Evolutionary conservation across 2,797 vertebrate genomes (phyloP).

Genomic region (Microctenopoma stevenorrisi): DNA sequence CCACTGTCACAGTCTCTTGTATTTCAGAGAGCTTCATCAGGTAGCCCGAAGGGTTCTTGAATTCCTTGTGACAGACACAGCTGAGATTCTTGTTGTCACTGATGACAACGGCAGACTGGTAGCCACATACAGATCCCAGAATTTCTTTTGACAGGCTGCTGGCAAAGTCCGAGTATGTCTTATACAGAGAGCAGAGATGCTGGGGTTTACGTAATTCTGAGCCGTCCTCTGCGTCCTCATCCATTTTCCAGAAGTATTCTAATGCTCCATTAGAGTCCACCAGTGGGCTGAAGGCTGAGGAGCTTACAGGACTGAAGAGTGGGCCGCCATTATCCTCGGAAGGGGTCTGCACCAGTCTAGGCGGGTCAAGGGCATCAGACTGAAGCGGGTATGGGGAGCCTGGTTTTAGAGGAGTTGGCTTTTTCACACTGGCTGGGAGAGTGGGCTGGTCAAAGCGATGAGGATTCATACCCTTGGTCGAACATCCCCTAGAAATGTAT

Average conservation of each 20-base stretch:
- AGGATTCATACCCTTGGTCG: conserved; percentile 90
- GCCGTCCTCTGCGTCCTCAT: conserved; percentile 63
- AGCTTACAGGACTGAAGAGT: conserved; percentile 94
- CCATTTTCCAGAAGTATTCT: conserved; percentile 89
- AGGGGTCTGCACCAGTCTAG: conserved; percentile 86
- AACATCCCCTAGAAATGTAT: conserved; percentile 78
- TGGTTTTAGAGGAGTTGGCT: conserved; percentile 95
- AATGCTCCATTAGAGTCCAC: conserved; percentile 83
- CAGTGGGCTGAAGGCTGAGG: conserved; percentile 95
- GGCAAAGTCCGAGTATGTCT: conserved; percentile 91
- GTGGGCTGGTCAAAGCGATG: conserved; percentile 91
- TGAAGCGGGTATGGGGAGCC: conserved; percentile 89
- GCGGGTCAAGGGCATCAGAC: conserved; percentile 89
- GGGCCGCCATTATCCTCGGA: conserved; percentile 88
- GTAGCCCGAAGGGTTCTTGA: conserved; percentile 81
- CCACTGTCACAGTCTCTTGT: conserved; percentile 83
- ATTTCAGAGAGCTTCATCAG: conserved; percentile 87
- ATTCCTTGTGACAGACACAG: conserved; percentile 87
- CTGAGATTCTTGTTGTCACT: conserved; percentile 86
- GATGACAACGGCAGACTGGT: conserved; percentile 83
- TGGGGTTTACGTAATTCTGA: conserved; percentile 83
- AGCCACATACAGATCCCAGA: conserved; percentile 89
- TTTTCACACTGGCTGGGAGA: conserved; percentile 93
- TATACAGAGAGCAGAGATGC: conserved; percentile 83
- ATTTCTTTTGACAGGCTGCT: conserved; percentile 92